phyloP scores from a whole-genome alignment of 2,797 vertebrate genomes.

The Chelon labrosus region DNA sequence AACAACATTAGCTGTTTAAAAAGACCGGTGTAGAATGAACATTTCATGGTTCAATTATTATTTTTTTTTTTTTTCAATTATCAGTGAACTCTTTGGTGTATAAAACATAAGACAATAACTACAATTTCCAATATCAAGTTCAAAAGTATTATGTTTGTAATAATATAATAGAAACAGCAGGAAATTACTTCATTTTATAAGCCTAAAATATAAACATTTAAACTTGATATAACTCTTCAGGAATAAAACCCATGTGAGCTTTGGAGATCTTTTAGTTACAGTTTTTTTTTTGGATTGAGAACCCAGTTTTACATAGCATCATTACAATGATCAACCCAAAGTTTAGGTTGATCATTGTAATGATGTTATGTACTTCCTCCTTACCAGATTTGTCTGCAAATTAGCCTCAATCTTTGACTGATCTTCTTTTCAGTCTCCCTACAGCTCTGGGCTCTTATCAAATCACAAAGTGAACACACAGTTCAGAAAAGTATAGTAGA shows the following conservation, averaged over 20 bases:
- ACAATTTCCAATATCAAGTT: neutral
- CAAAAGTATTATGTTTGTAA: neutral
- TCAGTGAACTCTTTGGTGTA: neutral
- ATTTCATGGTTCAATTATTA: neutral
- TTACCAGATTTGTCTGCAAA: neutral
- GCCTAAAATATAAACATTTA: neutral
- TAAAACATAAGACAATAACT: neutral
- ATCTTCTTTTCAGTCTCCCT: slow-evolving; percentile 10
- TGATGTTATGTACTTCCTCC: neutral
- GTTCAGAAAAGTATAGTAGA: neutral
- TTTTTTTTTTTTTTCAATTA: neutral
- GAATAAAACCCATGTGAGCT: too few species aligned
- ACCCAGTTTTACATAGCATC: too few species aligned
- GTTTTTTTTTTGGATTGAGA: too few species aligned
- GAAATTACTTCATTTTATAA: neutral
- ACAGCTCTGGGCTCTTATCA: slow-evolving; percentile 3
- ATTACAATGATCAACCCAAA: too few species aligned
- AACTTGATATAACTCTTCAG: too few species aligned
- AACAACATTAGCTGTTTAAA: neutral
- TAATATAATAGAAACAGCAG: neutral
- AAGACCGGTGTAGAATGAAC: neutral
- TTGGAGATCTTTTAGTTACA: too few species aligned
- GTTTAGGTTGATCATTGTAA: slow-evolving; percentile 1
- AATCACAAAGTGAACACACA: neutral
- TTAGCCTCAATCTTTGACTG: slow-evolving; percentile 8